Evolutionary conservation across 2,113 vertebrate genomes (phyloP).

Genomic region (Menura novaehollandiae): DNA sequence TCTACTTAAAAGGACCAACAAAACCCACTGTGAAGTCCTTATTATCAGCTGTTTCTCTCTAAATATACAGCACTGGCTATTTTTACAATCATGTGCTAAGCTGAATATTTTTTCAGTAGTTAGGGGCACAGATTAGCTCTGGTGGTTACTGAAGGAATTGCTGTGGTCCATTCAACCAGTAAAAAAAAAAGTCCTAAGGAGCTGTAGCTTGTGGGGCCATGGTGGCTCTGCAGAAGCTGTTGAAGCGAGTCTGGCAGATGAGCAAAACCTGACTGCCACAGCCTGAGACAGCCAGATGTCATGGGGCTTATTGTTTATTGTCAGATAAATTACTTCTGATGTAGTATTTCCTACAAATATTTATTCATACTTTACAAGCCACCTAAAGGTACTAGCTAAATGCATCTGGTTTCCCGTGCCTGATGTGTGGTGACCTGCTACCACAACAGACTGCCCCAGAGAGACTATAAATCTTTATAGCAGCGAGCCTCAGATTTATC

Average conservation of each 20-base stretch:
- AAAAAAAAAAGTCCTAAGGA: not conserved
- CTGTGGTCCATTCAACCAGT: not conserved
- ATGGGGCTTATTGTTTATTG: not conserved
- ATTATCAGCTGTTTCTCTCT: not conserved
- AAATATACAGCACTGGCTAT: not conserved
- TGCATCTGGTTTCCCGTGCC: not conserved
- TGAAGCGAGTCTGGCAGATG: not conserved
- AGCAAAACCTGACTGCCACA: not conserved
- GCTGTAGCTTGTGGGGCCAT: not conserved
- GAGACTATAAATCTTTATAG: not conserved
- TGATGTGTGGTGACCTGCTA: not conserved
- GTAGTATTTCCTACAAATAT: constrained; percentile 2
- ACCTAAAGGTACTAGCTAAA: not conserved
- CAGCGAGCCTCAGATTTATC: not conserved
- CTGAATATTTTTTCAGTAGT: not conserved
- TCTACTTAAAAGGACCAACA: not conserved
- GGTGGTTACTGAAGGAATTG: not conserved
- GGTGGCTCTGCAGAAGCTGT: not conserved
- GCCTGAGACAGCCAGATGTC: not conserved
- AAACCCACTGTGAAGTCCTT: not conserved
- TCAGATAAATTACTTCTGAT: not conserved
- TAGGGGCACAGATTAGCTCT: not conserved
- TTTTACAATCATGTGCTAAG: not conserved
- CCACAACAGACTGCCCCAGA: not conserved
- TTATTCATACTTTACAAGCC: not conserved